Evolutionary conservation across 2,113 vertebrate genomes (phyloP).

Genomic region (Hassar affinis): DNA sequence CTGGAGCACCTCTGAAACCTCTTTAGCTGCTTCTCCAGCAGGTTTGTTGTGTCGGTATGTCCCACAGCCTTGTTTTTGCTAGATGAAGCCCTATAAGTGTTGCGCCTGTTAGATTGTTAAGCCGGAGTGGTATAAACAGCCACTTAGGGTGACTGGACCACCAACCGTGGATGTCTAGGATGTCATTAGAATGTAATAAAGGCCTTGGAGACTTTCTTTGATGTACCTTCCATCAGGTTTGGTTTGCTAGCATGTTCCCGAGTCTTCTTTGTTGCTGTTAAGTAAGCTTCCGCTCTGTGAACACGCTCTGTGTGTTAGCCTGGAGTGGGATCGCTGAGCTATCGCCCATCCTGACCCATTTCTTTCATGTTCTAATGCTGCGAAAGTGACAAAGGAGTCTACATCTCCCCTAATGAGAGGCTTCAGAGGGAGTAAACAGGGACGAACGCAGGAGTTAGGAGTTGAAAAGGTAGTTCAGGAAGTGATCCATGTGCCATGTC

Average conservation of each 20-base stretch:
- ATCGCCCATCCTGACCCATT: background rate
- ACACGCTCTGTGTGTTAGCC: background rate
- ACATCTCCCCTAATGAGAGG: slow-evolving; percentile 30
- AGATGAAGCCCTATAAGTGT: background rate
- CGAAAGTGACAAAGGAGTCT: slow-evolving; percentile 18
- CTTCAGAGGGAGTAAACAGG: slow-evolving; percentile 38
- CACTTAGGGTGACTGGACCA: background rate
- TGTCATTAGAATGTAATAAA: background rate
- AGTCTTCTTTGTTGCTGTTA: slow-evolving; percentile 12
- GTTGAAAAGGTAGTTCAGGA: slow-evolving; percentile 56
- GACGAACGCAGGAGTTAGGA: background rate
- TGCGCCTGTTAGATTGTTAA: background rate
- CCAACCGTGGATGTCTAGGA: background rate
- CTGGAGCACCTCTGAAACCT: background rate
- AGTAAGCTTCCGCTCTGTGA: slow-evolving; percentile 8
- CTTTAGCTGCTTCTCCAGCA: background rate
- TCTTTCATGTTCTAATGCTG: slow-evolving; percentile 19
- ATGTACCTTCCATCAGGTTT: slow-evolving; percentile 6
- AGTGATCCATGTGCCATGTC: slow-evolving; percentile 60
- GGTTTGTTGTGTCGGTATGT: background rate
- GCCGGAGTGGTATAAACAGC: background rate
- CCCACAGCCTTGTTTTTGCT: background rate
- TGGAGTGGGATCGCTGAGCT: slow-evolving; percentile 9
- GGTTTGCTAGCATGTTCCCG: background rate
- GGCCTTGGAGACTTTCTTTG: slow-evolving; percentile 3